Evolutionary conservation across 2,113 vertebrate genomes (phyloP).

Genomic region (Regulus satrapa): DNA sequence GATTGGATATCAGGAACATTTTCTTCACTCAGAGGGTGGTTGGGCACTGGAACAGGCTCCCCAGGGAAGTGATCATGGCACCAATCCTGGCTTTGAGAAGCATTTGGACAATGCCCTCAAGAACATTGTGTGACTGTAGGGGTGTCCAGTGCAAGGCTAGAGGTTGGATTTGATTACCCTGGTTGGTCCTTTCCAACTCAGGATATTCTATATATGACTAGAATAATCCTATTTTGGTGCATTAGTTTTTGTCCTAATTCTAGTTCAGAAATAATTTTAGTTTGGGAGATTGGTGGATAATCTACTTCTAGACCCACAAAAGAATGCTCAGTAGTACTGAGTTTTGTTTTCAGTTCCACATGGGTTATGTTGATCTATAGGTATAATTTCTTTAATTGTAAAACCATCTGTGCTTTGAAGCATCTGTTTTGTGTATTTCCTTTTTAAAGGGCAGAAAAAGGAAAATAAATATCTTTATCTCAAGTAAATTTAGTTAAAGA

Average conservation of each 20-base stretch:
- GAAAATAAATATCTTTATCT: background rate
- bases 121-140: background rate
- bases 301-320: background rate
- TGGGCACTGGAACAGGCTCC: background rate
- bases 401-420: background rate
- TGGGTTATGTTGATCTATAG: background rate
- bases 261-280: background rate
- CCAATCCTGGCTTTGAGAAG: fast-evolving
- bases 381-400: background rate
- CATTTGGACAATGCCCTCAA: background rate
- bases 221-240: background rate
- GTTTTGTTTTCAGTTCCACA: background rate
- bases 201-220: background rate
- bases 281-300: background rate
- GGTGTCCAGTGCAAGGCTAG: background rate
- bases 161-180: background rate
- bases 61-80: background rate
- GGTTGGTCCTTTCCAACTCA: background rate
- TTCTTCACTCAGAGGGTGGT: background rate
- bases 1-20: background rate
- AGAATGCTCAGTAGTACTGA: background rate
- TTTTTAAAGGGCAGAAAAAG: background rate
- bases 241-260: background rate
- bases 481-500: background rate
- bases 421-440: background rate